These are phyloP conservation scores for Microctonus hyperodae DNA, from an alignment of 2,888 invertebrate species.

Conservation along the genomic window DNA sequence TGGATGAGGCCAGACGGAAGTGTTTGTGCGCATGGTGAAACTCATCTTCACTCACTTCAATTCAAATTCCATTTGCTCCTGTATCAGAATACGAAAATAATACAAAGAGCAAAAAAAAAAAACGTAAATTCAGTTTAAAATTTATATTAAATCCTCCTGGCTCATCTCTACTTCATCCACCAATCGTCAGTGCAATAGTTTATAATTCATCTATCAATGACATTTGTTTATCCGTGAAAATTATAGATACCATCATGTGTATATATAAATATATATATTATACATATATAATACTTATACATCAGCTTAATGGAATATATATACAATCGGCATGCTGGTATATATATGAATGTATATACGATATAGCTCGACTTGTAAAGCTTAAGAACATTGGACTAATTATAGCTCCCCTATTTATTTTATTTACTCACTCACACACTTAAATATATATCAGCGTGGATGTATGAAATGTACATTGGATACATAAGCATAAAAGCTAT, in stretches of 20 bases:
- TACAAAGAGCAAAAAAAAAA: no score
- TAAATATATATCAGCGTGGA: slow-evolving; percentile 38
- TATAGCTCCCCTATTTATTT: slow-evolving; percentile 62
- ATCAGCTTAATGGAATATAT: slow-evolving; percentile 18
- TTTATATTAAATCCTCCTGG: background rate
- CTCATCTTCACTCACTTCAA: slow-evolving; percentile 12
- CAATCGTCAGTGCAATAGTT: slow-evolving; percentile 6
- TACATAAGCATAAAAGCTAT: background rate
- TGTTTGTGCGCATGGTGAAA: slow-evolving; percentile 30
- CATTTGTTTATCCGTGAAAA: slow-evolving; percentile 20
- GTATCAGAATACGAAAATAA: slow-evolving; percentile 33
- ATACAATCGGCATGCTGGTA: slow-evolving; percentile 24
- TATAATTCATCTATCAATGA: slow-evolving; percentile 7
- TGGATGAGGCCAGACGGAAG: slow-evolving; percentile 47
- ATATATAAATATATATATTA: no score
- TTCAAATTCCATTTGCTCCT: slow-evolving; percentile 3
- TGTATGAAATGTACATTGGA: slow-evolving; percentile 37
- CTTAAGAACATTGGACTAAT: slow-evolving; percentile 53
- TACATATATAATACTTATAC: background rate
- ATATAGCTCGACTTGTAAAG: slow-evolving; percentile 31
- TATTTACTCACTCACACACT: slow-evolving; percentile 53
- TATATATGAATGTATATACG: no score
- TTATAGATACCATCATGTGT: no score
- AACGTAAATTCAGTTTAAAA: background rate
- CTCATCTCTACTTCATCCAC: slow-evolving; percentile 1